Evolutionary conservation across 2,113 vertebrate genomes (phyloP), one percentile per base, ranked within the genome.

Genomic region (Phocoena phocoena): DNA sequence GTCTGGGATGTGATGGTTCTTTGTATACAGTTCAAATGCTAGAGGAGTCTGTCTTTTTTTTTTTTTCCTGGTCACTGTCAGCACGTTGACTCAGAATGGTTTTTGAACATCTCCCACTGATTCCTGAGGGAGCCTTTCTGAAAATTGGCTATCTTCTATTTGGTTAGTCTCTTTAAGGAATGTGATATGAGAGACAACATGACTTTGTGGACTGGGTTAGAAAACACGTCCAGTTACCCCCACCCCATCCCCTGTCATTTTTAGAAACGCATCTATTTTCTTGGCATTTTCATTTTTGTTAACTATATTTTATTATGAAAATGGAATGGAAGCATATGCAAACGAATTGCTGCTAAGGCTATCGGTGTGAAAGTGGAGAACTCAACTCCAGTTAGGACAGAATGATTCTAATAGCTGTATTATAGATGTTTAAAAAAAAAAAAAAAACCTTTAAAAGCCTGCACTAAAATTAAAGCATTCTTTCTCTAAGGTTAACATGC

Each of bases 1-100:
- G 96, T 88, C 92, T 97, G 90, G 77, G 81, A 97, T 86, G 50
- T 92, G 93, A 92, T 71, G 85, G 92, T 47, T 96, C 83, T 96
- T 96, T 95, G 95, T 93, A 58, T 36, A 77, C 28, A 90, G 70
- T 92, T 80, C 83, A 84, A 83, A 87, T 33, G 74, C 74, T 92
- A 14, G 65, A 23, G 55, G 38, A 80, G 73, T 82, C 76, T 86
- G 53, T 91, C 63, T 67, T 91, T 91, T 79, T 58, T 20, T 58
- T 58, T 92, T 77, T 31, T 4, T 13, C 65, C 84, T 68, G 74
- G 84, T 86, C 93, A 20, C 41, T 97, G 96, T 98, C 95, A 96
- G 83, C n/a, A 41, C 58, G 33, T 85, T 92, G 95, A 97, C 92
- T 96, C 71, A 21, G 80, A 82, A 62, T 65, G 38, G n/a, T 86